A percentile compares a stretch with the other conserved stretches of the same genome.
phyloP scores from a whole-genome alignment of 2,113 vertebrate genomes.

The Potamarius usumacintae region DNA sequence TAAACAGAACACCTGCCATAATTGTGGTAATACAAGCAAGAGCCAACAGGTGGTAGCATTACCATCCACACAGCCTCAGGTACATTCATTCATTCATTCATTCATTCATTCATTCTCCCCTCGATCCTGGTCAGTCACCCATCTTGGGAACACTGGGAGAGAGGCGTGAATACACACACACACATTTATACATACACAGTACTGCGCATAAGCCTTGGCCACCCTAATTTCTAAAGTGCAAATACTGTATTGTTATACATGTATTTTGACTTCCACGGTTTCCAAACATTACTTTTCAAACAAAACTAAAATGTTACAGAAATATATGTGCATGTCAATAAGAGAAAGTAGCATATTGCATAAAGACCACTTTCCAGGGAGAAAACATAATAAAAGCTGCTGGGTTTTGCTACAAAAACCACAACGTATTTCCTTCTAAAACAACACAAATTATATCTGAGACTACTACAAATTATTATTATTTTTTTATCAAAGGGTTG shows the following conservation, averaged over 20 bases:
- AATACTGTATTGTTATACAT: background rate
- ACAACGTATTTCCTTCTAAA: too few species aligned
- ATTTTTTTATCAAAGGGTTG: too few species aligned
- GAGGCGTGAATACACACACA: background rate
- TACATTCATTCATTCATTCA: background rate
- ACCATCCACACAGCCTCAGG: background rate
- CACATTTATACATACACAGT: background rate
- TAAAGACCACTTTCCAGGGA: too few species aligned
- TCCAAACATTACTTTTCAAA: too few species aligned
- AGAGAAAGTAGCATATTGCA: too few species aligned
- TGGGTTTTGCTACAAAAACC: too few species aligned
- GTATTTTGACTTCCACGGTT: background rate
- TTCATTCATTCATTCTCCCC: background rate
- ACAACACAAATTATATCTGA: too few species aligned
- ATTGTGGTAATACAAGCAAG: background rate
- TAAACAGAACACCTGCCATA: background rate
- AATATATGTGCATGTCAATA: too few species aligned
- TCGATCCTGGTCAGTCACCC: background rate
- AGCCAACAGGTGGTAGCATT: constrained; percentile 34
- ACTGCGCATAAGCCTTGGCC: background rate
- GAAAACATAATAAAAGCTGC: too few species aligned
- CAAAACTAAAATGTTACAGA: too few species aligned
- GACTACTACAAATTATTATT: too few species aligned
- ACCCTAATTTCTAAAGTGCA: too few species aligned
- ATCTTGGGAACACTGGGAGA: background rate